Conservation (phyloP, 1,140 invertebrate species). For the Zophobas morio region DNA sequence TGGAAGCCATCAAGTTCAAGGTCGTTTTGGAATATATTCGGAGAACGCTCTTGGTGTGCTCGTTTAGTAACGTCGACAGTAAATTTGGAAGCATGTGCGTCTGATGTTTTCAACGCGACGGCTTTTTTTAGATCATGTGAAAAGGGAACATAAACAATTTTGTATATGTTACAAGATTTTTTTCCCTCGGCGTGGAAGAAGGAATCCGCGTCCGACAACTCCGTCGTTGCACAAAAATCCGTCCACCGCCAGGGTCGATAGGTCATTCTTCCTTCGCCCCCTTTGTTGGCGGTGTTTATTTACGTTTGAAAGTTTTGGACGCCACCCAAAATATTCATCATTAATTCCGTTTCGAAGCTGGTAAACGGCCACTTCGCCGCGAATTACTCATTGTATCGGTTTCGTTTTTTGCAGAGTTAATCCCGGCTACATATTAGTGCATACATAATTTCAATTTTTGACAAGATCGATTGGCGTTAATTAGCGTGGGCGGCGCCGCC, state of each 20-base stretch:
- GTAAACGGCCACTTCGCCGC: slow-evolving; percentile 28
- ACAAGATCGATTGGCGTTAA: slow-evolving; percentile 18
- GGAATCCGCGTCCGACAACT: too few relatives aligned
- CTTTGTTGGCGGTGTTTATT: slow-evolving; percentile 27
- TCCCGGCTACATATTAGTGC: neutral
- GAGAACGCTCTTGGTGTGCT: slow-evolving; percentile 44
- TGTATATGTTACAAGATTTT: slow-evolving; percentile 35
- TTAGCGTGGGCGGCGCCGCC: slow-evolving; percentile 14
- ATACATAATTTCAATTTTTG: slow-evolving; percentile 1
- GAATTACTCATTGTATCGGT: slow-evolving; percentile 32
- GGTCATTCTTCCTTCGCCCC: neutral
- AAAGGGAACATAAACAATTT: slow-evolving; percentile 42
- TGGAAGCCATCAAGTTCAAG: slow-evolving; percentile 42
- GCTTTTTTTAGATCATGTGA: slow-evolving; percentile 40
- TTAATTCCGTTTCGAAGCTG: slow-evolving; percentile 18
- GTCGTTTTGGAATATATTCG: slow-evolving; percentile 38
- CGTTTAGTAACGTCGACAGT: slow-evolving; percentile 41
- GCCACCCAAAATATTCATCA: slow-evolving; percentile 37
- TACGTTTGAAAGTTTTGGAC: slow-evolving; percentile 30
- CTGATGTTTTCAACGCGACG: slow-evolving; percentile 40
- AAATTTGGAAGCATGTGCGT: slow-evolving; percentile 45
- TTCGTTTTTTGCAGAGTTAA: slow-evolving; percentile 1
- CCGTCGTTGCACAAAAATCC: too few relatives aligned
- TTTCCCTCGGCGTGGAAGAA: neutral
- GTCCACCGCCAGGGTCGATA: neutral